Percentiles rank a stretch among this genome's conserved stretches.
phyloP scores from a whole-genome alignment of 2,888 invertebrate genomes.

The Hypercompe scribonia region DNA sequence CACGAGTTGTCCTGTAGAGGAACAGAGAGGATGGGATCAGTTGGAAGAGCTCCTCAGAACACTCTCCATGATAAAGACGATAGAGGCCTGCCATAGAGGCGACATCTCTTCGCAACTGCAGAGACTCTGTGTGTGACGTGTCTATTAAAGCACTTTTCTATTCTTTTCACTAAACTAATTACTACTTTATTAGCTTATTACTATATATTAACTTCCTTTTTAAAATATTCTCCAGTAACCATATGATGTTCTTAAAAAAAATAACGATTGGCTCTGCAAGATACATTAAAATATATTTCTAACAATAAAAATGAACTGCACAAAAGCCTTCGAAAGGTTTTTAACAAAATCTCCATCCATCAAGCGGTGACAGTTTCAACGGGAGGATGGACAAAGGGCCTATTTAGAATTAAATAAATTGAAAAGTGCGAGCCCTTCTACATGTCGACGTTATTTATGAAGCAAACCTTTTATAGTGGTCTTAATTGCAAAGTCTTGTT shows the following conservation, averaged over 20 bases:
- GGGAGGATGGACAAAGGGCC: slow-evolving; percentile 61
- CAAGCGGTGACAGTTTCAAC: slow-evolving; percentile 64
- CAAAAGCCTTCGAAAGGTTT: slow-evolving; percentile 57
- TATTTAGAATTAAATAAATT: slow-evolving; percentile 63
- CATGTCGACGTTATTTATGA: slow-evolving; percentile 40
- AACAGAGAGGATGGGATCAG: too few species aligned
- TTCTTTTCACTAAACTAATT: too few species aligned
- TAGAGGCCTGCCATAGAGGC: too few species aligned
- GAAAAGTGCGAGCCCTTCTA: slow-evolving; percentile 46
- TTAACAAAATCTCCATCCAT: slow-evolving; percentile 64
- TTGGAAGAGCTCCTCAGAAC: too few species aligned
- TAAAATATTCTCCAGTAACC: neutral
- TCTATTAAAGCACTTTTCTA: too few species aligned
- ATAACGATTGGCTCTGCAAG: neutral
- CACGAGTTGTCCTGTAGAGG: too few species aligned
- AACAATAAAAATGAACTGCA: neutral
- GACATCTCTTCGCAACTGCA: too few species aligned
- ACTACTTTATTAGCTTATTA: too few species aligned
- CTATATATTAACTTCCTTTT: too few species aligned
- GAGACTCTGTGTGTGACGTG: too few species aligned
- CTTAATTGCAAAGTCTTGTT: slow-evolving; percentile 39
- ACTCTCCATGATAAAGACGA: too few species aligned
- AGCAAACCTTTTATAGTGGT: slow-evolving; percentile 32
- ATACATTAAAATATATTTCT: neutral
- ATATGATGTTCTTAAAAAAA: neutral